Base-by-base conservation (phyloP, 2,888 invertebrate species). In the Tachina grossa region DNA sequence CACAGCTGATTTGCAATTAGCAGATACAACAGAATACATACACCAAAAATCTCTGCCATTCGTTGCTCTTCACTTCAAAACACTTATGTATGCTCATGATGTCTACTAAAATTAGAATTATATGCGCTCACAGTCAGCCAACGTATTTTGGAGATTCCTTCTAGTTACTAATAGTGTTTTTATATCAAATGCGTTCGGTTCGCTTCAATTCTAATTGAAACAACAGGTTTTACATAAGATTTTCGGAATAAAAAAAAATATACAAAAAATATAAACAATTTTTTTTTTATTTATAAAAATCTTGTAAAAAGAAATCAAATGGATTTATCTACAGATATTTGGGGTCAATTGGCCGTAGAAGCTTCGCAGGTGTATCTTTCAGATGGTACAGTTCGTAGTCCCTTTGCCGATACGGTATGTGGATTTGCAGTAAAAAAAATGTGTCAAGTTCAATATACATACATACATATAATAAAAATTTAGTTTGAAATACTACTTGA, bases 271-370 rank as follows among this genome's bases (percentile, higher is more conserved):
- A 22, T 14, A 65, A 22, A 49, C 68, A 68, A 6, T 47, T 55
- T 47, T 47, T 55, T 47, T 9, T 3, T 9, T 1, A 61, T 71
- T 45, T 65, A 9, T 13, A 75, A 59, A 11, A 55, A 83, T 31
- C 6, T 0, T 16, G 10, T 55, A 13, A 72, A n/a, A 92, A 84
- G 2, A 31, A 79, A 13, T n/a, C 10, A 39, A 51, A 95, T 96
- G 96, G 95, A 96, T 94, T 93, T 95, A 88, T 94, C 94, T 66
- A 95, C 95, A 76, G 96, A 97, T 94, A 96, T 97, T 90, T 97
- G 97, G 97, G 97, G 97, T 69, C 97, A 97, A 93, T 93, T 97
- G 90, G 97, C 97, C 85, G 94, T 97, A 83, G 97, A 97, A 93
- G 96, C 97, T 76, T 96, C 96, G 89, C 97, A 97, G 93, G 96